Conservation (phyloP, 2,113 vertebrate genomes). For the Smithornis capensis region DNA sequence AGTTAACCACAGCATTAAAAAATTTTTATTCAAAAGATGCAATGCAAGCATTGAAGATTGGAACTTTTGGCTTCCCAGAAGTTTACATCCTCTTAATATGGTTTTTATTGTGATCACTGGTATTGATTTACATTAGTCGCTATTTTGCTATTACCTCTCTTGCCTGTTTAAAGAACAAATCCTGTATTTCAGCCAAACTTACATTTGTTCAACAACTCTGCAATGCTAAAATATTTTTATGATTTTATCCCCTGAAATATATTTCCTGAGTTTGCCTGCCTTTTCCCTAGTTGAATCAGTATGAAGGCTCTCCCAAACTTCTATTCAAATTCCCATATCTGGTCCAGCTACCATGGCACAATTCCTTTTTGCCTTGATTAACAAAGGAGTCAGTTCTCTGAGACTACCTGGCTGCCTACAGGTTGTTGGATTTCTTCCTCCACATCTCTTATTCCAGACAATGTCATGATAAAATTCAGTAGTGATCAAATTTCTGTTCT, state of each 20-base stretch:
- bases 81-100: background rate
- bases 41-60: rapidly evolving
- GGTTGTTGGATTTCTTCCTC: background rate
- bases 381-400: background rate
- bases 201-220: background rate
- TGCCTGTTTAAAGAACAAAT: background rate
- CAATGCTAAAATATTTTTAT: rapidly evolving
- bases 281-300: background rate
- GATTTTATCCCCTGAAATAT: background rate
- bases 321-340: background rate
- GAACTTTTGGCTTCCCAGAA: background rate
- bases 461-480: background rate
- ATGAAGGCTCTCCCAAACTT: background rate
- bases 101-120: background rate
- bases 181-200: background rate
- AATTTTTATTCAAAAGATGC: background rate
- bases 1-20: background rate
- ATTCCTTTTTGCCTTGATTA: background rate
- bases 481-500: slow-evolving; percentile 16
- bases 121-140: background rate
- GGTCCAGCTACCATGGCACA: background rate
- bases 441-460: background rate
- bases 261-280: background rate
- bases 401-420: background rate
- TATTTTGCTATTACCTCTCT: background rate